Evolutionary conservation across 1,140 invertebrate species (phyloP), one percentile per base, ranked within the genome.

Genomic region (Hypsibius dujardini): DNA sequence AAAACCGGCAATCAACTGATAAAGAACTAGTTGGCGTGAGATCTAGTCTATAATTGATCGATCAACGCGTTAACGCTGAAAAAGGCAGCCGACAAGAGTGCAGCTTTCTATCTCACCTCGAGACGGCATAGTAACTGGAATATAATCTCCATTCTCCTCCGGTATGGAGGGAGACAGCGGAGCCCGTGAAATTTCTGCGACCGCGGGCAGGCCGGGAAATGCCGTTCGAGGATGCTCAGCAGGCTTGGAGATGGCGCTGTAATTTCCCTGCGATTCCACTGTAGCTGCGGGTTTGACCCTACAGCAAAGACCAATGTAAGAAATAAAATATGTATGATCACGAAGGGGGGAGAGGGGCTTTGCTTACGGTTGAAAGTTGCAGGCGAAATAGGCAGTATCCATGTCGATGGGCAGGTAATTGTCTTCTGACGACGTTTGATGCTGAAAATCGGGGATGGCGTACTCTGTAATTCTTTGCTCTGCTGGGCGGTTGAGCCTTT

Each of bases 101-200:
- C 28, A 28, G 28, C 28, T 28, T 28, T 28, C 28, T 28, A 28
- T 28, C 28, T 28, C 28, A 28, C 28, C 28, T 28, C 28, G 28
- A 28, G 28, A 28, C 28, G 50, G 50, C 50, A 56, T 56, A n/a
- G 50, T 56, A 56, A 56, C n/a, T 56, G 50, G 7, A 7, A 56
- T 56, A 45, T 67, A 67, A 67, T 67, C 62, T 15, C 62, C 42
- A 7, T 12, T 12, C 42, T 67, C 62, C 42, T 67, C 62, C 12
- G 62, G 62, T 67, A 67, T 67, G 62, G 62, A 67, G 3, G 42
- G 62, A 42, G 12, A 15, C 3, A 67, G 62, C 12, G 62, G 62
- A 15, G 50, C 7, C 7, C 50, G 50, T n/a, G 28, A 28, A 28
- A 28, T 28, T 28, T 28, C 28, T 28, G 28, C 28, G 28, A 28